Percentiles rank a stretch among this genome's conserved stretches.
Evolutionary conservation across 2,797 vertebrate genomes (phyloP).

Genomic region (Hemitrygon akajei): DNA sequence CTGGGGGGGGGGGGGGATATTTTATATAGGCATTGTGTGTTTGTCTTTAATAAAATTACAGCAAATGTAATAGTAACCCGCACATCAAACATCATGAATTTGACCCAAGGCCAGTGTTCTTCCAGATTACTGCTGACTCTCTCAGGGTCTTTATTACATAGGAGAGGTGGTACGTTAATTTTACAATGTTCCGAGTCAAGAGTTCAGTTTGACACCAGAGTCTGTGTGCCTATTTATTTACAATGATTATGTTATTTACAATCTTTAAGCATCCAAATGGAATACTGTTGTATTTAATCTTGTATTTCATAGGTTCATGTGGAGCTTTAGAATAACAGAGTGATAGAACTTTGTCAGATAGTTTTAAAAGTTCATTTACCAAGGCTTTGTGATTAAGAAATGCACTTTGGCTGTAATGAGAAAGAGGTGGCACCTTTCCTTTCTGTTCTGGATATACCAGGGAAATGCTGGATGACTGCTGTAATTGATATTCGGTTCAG

Average conservation of each 20-base stretch:
- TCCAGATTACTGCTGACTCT: background rate
- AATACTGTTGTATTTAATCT: background rate
- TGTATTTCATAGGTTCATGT: background rate
- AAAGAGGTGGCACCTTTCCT: background rate
- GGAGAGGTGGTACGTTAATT: background rate
- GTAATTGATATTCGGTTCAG: background rate
- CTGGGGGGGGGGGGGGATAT: no score
- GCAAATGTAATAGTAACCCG: background rate
- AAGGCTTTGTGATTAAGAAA: background rate
- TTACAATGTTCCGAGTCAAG: background rate
- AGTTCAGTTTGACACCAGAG: background rate
- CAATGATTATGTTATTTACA: background rate
- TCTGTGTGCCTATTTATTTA: background rate
- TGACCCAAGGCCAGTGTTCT: background rate
- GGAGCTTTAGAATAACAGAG: no score
- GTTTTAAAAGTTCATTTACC: background rate
- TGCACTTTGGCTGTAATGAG: background rate
- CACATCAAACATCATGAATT: background rate
- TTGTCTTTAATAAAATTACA: background rate
- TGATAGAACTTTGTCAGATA: background rate
- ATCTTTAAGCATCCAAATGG: background rate
- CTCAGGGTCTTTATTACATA: background rate
- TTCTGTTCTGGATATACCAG: background rate
- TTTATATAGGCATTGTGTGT: no score
- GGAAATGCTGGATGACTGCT: constrained; percentile 7